Percentiles rank a stretch among this genome's conserved stretches.
These are phyloP conservation scores for Mico argentatus DNA, from an alignment of 2,797 vertebrate species.

Conservation along the genomic window DNA sequence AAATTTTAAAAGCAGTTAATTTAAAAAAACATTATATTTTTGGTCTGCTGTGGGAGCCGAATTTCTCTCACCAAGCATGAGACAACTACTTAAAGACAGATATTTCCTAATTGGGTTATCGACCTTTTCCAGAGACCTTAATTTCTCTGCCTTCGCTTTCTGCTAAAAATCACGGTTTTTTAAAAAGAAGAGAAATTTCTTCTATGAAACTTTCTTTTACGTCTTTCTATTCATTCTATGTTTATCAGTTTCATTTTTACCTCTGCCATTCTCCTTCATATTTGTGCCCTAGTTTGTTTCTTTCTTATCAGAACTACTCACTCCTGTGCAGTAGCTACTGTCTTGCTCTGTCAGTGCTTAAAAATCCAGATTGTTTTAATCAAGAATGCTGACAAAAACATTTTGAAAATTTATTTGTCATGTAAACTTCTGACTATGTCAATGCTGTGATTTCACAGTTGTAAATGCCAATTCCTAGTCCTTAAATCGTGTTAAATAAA, in stretches of 20 bases:
- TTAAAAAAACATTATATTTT: neutral
- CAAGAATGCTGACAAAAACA: neutral
- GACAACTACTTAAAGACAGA: neutral
- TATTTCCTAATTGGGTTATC: neutral
- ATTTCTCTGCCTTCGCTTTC: neutral
- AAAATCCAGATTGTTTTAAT: neutral
- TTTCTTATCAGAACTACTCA: neutral
- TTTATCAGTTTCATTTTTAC: neutral
- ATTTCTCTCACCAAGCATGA: neutral
- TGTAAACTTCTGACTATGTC: neutral
- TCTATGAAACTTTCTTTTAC: neutral
- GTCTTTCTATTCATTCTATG: neutral
- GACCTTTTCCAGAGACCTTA: conserved; percentile 4
- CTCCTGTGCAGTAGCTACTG: neutral
- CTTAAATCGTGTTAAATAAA: neutral
- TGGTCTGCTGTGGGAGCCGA: neutral
- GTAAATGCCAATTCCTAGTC: neutral
- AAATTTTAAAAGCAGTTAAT: neutral
- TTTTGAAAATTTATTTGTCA: neutral
- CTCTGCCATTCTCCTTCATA: neutral
- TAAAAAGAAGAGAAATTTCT: neutral
- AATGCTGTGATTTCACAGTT: neutral
- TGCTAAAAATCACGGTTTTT: neutral
- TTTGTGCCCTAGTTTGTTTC: neutral
- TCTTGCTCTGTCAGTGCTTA: neutral